These are phyloP conservation scores for Capromys pilorides DNA, from an alignment of 2,797 vertebrate genomes.

Conservation along the genomic window DNA sequence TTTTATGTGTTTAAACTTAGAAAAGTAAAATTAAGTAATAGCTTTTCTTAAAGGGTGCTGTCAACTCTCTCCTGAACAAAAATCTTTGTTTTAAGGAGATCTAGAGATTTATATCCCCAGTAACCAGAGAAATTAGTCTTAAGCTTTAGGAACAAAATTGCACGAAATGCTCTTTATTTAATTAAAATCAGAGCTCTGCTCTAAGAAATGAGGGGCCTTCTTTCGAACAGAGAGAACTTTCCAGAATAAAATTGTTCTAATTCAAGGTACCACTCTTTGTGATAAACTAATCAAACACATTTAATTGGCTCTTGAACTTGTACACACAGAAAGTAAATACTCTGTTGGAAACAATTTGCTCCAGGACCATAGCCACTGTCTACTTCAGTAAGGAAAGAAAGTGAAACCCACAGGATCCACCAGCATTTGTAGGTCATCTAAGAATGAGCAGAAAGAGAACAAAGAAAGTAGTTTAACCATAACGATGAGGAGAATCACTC, in stretches of 20 bases:
- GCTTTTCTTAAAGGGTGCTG: conserved; percentile 83
- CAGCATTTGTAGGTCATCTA: background rate
- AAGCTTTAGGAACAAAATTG: conserved; percentile 83
- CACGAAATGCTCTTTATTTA: conserved; percentile 84
- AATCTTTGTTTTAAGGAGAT: conserved; percentile 83
- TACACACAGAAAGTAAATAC: conserved; percentile 51
- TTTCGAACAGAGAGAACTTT: conserved; percentile 75
- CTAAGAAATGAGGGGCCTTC: conserved; percentile 80
- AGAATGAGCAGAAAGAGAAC: background rate
- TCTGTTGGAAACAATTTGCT: conserved; percentile 28
- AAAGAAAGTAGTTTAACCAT: background rate
- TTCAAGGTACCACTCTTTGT: conserved; percentile 79
- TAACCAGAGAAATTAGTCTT: conserved; percentile 87
- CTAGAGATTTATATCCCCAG: conserved; percentile 83
- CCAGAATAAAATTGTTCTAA: conserved; percentile 71
- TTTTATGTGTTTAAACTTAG: conserved; percentile 86
- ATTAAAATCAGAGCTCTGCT: conserved; percentile 85
- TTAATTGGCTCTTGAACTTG: conserved; percentile 68
- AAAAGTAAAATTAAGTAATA: conserved; percentile 87
- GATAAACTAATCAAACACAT: conserved; percentile 76
- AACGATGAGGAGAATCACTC: background rate
- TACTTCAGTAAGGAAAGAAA: conserved; percentile 48
- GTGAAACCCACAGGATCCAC: conserved; percentile 32
- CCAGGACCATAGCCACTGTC: background rate
- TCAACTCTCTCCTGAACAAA: conserved; percentile 83